These are phyloP conservation scores for Cinclus cinclus DNA, from an alignment of 2,113 vertebrate genomes.

Conservation along the genomic window DNA sequence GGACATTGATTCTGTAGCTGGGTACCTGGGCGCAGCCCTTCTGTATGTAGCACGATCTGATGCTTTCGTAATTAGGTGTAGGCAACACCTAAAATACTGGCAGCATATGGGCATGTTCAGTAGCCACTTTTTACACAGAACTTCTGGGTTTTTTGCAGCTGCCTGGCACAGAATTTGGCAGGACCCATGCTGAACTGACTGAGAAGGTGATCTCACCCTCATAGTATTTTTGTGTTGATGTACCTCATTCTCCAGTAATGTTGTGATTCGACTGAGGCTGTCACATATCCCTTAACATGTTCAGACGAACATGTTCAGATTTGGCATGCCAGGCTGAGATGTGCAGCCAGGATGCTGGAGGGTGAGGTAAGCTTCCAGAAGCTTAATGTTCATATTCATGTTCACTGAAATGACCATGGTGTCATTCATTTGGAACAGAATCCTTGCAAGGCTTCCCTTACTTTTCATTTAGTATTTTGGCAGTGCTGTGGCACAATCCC, in stretches of 20 bases:
- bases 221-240: slow-evolving; percentile 19
- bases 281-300: slow-evolving; percentile 19
- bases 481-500: neutral
- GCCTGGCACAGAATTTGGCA: neutral
- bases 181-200: neutral
- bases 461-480: neutral
- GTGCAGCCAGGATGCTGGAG: neutral
- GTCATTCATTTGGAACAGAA: neutral
- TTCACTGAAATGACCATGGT: neutral
- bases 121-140: neutral
- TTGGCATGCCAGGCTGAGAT: neutral
- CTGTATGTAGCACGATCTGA: neutral
- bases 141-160: neutral
- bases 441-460: neutral
- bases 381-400: neutral
- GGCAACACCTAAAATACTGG: neutral
- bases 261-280: slow-evolving; percentile 22
- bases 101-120: neutral
- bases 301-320: neutral
- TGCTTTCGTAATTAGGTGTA: neutral
- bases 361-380: neutral
- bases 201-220: slow-evolving; percentile 52
- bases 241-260: slow-evolving; percentile 41
- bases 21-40: neutral
- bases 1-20: neutral